Evolutionary conservation across 2,113 vertebrate species (phyloP), one percentile per base, ranked within the genome.

Genomic region (Orientallactaga bullata): DNA sequence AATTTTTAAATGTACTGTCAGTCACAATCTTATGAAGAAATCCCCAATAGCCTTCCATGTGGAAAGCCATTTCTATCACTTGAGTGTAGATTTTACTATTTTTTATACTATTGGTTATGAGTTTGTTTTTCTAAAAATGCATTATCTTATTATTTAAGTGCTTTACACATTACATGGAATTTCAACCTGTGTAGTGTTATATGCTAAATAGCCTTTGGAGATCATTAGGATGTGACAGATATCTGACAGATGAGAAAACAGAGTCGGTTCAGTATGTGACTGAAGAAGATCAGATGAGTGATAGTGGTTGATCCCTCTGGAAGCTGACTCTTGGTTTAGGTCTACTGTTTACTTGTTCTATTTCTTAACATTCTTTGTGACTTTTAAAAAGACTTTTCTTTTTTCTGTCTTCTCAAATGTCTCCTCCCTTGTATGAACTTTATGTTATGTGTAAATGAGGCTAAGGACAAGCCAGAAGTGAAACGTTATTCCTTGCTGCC

Each of bases 1-100:
- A 55, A 83, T 47, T 78, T 93, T 85, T 61, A 83, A 89, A 69
- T 66, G 1, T 0, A 83, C 4, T 42, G 55, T 47, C 20, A 85
- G 20, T 82, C 81, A 88, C 47, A 35, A 68, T 82, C 83, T 86
- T 28, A 37, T 80, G 68, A 23, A 69, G 24, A 84, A 78, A 91
- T 35, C 20, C 61, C 68, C 39, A 76, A n/a, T 37, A 77, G 26
- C 3, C 37, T 60, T 83, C 58, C 2, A 35, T 35, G 4, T 89
- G 24, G 3, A 74, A 28, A 68, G 58, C 3, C 55, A 58, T 55
- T 55, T 72, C 58, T 89, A 60, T 39, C 77, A 76, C 65, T 21
- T 92, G 30, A 91, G 55, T 3, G 15, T 55, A 51, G 7, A 8
- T 51, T 7, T 51, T 51, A 7, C 7, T 12, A 15, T 11, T 26